Percentiles rank a stretch among this genome's conserved stretches.
phyloP scores from a whole-genome alignment of 2,888 invertebrate genomes.

The Matsumyia berberina region DNA sequence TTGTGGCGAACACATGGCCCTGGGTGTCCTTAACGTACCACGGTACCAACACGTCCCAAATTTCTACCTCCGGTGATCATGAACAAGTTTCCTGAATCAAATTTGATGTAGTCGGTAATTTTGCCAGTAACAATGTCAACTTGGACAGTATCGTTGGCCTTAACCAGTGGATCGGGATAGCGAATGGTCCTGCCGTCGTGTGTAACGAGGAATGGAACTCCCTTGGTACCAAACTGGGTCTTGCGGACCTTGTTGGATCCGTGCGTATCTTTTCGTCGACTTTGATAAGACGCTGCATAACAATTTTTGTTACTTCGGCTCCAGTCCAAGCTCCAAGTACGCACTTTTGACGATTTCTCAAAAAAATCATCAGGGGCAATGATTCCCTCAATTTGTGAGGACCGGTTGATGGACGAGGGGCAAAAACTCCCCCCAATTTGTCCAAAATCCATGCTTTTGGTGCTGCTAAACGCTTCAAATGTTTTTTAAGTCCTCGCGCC shows the following conservation, averaged over 20 bases:
- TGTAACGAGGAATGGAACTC: conserved; percentile 96
- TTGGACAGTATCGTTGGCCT: conserved; percentile 98
- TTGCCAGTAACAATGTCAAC: conserved; percentile 96
- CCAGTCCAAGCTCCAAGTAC: conserved; percentile 98
- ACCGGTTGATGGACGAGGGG: conserved; percentile 98
- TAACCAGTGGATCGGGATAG: no score
- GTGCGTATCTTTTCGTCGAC: no score
- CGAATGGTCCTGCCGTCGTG: no score
- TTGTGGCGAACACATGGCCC: conserved; percentile 99
- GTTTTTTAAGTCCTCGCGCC: conserved; percentile 99
- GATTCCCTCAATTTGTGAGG: conserved; percentile 99
- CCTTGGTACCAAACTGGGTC: conserved; percentile 96
- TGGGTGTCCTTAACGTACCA: conserved; percentile 98
- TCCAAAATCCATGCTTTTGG: conserved; percentile 99
- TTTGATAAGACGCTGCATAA: no score
- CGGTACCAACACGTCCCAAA: conserved; percentile 99
- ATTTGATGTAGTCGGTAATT: conserved; percentile 99
- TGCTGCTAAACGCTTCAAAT: conserved; percentile 99
- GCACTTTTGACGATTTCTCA: conserved; percentile 98
- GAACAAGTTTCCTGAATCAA: conserved; percentile 98
- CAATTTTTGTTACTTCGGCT: conserved; percentile 98
- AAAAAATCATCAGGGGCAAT: no score
- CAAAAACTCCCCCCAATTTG: conserved; percentile 98
- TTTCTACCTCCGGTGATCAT: conserved; percentile 99
- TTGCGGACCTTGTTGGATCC: conserved; percentile 97